Evolutionary conservation across 1,140 invertebrate genomes (phyloP).

Genomic region (Drosophila pruinosa): DNA sequence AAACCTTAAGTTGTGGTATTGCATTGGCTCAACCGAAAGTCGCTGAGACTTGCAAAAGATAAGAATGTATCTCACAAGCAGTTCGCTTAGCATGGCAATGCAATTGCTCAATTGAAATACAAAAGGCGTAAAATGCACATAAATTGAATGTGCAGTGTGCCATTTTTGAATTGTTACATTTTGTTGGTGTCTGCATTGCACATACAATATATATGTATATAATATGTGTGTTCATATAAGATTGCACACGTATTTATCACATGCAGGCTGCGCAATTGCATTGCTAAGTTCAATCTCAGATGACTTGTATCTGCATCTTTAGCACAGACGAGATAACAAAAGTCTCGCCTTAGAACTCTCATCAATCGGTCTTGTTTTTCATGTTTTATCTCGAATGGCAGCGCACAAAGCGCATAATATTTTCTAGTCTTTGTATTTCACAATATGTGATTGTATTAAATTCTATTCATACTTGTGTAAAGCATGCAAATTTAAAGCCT

Average conservation of each 20-base stretch:
- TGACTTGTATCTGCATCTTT: slow-evolving; percentile 10
- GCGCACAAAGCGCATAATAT: background rate
- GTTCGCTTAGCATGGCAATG: slow-evolving; percentile 18
- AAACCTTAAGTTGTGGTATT: background rate
- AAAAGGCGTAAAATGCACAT: slow-evolving; percentile 50
- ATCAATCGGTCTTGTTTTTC: background rate
- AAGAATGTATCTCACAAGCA: slow-evolving; percentile 14
- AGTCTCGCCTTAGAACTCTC: background rate
- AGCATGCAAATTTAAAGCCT: background rate
- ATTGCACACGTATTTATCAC: slow-evolving; percentile 27
- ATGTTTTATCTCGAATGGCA: background rate
- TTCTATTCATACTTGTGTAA: background rate
- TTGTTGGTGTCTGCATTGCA: background rate
- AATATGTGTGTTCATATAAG: background rate
- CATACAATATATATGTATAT: background rate
- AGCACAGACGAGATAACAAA: slow-evolving; percentile 35
- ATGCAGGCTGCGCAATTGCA: slow-evolving; percentile 37
- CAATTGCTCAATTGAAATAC: slow-evolving; percentile 53
- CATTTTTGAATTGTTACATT: slow-evolving; percentile 10
- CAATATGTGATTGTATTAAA: background rate
- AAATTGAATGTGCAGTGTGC: slow-evolving; percentile 39
- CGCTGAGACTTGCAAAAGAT: background rate
- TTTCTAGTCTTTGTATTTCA: background rate
- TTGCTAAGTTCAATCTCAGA: slow-evolving; percentile 18
- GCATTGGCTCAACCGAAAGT: background rate